Conservation (phyloP, 2,113 vertebrate species). For the Chlorodrepanis virens region DNA sequence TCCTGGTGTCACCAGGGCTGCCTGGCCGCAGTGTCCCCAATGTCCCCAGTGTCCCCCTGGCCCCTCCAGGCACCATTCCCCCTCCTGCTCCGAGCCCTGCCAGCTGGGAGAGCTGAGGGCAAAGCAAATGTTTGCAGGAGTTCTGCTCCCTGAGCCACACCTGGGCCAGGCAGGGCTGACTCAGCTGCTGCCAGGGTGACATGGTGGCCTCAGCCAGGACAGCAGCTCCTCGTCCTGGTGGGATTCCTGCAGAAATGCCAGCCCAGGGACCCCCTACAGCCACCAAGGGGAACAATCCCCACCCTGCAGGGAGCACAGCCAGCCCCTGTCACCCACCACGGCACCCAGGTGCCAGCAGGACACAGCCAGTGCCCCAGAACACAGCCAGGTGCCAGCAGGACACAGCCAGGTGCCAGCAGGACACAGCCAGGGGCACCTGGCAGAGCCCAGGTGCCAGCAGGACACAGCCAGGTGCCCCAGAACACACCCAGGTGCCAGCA, state of each 20-base stretch:
- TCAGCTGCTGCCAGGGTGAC: neutral
- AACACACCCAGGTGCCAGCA: too few species aligned
- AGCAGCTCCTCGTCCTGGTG: accelerated
- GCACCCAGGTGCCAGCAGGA: too few species aligned
- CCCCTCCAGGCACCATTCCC: neutral
- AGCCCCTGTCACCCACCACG: too few species aligned
- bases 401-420: too few species aligned
- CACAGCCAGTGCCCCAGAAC: too few species aligned
- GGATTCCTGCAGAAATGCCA: accelerated
- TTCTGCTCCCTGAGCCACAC: neutral
- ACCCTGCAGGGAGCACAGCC: too few species aligned
- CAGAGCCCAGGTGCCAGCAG: too few species aligned
- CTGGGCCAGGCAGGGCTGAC: neutral
- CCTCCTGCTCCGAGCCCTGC: accelerated
- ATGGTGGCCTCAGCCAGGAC: accelerated
- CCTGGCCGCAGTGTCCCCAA: neutral
- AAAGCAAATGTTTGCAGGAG: neutral
- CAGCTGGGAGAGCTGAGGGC: neutral
- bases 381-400: too few species aligned
- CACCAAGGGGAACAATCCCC: neutral
- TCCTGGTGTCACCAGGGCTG: neutral
- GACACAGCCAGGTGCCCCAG: too few species aligned
- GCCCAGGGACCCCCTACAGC: accelerated
- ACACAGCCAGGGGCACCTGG: too few species aligned
- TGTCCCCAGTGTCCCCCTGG: too few species aligned